Base-by-base conservation (phyloP, 2,113 vertebrate genomes). In the Cavia porcellus region DNA sequence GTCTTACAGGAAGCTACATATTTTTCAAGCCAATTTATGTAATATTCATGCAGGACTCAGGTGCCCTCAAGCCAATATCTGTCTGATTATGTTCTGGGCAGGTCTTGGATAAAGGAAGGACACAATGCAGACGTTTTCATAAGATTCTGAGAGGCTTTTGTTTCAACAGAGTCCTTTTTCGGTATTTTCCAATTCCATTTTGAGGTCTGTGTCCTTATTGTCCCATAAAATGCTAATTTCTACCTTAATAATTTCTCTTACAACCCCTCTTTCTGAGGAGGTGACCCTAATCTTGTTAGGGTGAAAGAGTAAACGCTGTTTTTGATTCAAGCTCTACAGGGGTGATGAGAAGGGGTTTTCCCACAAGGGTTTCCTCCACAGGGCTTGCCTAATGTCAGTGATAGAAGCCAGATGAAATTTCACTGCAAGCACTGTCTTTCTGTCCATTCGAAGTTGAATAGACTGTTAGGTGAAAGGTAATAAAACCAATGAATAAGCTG, bases 281-380 rank as follows among this genome's bases (percentile, higher is more conserved):
- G 68, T 15, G 17, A 70, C 35, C 35, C 35, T 38, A 19, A 7
- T 38, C 35, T 7, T 70, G 68, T 70, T n/a, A 38, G 17, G 17
- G 7, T 20, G 38, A 70, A n/a, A 8, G 68, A 17, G 3, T 9
- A 19, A 38, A 38, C 13, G 35, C 68, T 70, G 17, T n/a, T 38
- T 19, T 70, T 70, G 17, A 6, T 70, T 19, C 35, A n/a, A 70
- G 35, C 66, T n/a, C 11, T n/a, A 19, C 35, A n/a, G 66, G 32
- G 13, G 22, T 61, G 35, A 2, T 13, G 3, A n/a, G 12, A 8
- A n/a, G 2, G 64, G 64, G 11, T 1, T n/a, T 2, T 15, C 66
- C 14, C 17, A 35, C 66, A 68, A 17, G 7, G 17, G 3, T 17
- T 20, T 20, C 35, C 35, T 70, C 15, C 35, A 38, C 17, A 70